Evolutionary conservation across 1,140 invertebrate species (phyloP).

Genomic region (Aphelenchoides avenae): DNA sequence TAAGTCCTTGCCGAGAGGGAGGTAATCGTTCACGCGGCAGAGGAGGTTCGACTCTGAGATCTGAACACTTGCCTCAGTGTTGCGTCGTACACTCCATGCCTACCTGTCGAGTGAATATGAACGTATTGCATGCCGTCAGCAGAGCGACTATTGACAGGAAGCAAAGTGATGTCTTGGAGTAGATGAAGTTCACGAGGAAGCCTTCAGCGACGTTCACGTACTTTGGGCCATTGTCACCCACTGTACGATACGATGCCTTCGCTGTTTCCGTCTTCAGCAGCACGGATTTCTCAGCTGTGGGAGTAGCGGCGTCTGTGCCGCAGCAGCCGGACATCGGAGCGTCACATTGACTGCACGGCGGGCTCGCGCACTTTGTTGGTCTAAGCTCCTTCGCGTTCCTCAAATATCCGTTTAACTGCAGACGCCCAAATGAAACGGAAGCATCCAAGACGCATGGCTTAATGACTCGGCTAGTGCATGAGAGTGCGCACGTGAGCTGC

Average conservation of each 20-base stretch:
- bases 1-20: background rate
- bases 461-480: no score
- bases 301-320: background rate
- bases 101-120: slow-evolving; percentile 17
- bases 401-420: no score
- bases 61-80: background rate
- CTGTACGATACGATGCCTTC: background rate
- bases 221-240: background rate
- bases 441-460: no score
- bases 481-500: no score
- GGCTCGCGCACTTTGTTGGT: no score
- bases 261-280: background rate
- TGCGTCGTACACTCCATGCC: background rate
- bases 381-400: no score
- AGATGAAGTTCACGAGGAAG: slow-evolving; percentile 20
- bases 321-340: background rate
- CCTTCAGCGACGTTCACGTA: slow-evolving; percentile 26
- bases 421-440: no score
- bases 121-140: slow-evolving; percentile 14
- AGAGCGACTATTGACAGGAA: slow-evolving; percentile 17
- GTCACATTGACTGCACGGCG: background rate
- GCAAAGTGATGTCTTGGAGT: slow-evolving; percentile 20
- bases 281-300: background rate
- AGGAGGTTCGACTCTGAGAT: slow-evolving; percentile 2
- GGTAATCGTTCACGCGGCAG: slow-evolving; percentile 2